Percentiles rank a stretch among this genome's conserved stretches.
These are phyloP conservation scores for Siphamia tubifer DNA, from an alignment of 2,113 vertebrate genomes.

Conservation along the genomic window DNA sequence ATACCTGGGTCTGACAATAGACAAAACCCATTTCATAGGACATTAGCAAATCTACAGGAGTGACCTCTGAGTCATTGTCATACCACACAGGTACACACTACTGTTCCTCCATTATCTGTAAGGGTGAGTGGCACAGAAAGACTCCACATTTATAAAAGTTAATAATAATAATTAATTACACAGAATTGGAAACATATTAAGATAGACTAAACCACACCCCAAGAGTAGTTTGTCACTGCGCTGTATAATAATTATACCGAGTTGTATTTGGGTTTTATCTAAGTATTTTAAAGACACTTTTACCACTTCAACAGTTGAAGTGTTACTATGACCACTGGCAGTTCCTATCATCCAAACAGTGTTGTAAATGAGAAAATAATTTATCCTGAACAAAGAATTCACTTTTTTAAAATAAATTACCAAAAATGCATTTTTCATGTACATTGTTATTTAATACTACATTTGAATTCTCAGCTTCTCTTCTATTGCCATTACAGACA, in stretches of 20 bases:
- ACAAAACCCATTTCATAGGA: conserved; percentile 11
- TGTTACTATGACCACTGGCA: not conserved
- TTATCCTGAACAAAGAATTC: conserved; percentile 20
- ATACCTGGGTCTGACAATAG: not conserved
- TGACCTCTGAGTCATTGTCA: conserved; percentile 11
- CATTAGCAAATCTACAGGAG: not conserved
- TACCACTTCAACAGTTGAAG: not conserved
- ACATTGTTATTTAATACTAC: conserved; percentile 14
- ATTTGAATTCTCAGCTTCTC: conserved; percentile 19
- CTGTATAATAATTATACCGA: no score
- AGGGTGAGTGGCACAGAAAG: conserved; percentile 3
- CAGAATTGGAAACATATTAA: not conserved
- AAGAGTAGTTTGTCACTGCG: no score
- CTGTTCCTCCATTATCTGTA: not conserved
- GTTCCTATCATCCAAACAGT: conserved; percentile 14
- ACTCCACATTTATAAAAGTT: not conserved
- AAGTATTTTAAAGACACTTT: no score
- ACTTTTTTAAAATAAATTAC: no score
- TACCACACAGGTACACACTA: conserved; percentile 3
- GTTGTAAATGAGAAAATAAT: conserved; percentile 22
- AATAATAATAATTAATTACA: not conserved
- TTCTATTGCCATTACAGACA: conserved; percentile 15
- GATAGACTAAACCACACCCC: no score
- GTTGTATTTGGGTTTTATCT: no score
- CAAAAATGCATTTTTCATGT: no score